Evolutionary conservation across 2,113 vertebrate genomes (phyloP).

Genomic region (Nansenia antarctica): DNA sequence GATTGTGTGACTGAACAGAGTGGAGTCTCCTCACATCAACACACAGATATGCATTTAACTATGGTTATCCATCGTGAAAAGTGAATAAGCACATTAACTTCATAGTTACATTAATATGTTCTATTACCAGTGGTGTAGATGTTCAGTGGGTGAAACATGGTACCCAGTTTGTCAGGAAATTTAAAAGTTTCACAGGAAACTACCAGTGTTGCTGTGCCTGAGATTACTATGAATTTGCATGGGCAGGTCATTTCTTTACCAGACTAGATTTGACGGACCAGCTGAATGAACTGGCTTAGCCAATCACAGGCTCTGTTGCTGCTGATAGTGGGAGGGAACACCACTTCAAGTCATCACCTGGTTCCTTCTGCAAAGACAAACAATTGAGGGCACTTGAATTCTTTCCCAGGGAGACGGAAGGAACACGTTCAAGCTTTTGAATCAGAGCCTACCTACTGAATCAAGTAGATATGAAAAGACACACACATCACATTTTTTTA

Average conservation of each 20-base stretch:
- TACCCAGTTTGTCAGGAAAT: neutral
- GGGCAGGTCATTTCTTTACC: neutral
- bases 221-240: neutral
- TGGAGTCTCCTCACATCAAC: conserved; percentile 31
- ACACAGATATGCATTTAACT: conserved; percentile 42
- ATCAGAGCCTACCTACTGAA: conserved; percentile 18
- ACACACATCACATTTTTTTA: neutral
- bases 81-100: conserved; percentile 26
- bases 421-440: conserved; percentile 14
- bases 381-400: conserved; percentile 22
- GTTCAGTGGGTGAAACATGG: neutral
- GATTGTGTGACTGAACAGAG: conserved; percentile 30
- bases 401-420: conserved; percentile 5
- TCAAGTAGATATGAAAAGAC: no score
- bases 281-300: neutral
- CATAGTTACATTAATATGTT: conserved; percentile 26
- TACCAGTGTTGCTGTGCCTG: neutral
- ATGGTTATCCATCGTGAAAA: conserved; percentile 46
- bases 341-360: neutral
- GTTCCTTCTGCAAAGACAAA: conserved; percentile 14
- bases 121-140: neutral
- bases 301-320: no score
- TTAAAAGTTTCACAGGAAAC: no score
- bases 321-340: no score
- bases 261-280: no score